Conservation (phyloP, 2,888 invertebrate species). For the Acleris emargana region DNA sequence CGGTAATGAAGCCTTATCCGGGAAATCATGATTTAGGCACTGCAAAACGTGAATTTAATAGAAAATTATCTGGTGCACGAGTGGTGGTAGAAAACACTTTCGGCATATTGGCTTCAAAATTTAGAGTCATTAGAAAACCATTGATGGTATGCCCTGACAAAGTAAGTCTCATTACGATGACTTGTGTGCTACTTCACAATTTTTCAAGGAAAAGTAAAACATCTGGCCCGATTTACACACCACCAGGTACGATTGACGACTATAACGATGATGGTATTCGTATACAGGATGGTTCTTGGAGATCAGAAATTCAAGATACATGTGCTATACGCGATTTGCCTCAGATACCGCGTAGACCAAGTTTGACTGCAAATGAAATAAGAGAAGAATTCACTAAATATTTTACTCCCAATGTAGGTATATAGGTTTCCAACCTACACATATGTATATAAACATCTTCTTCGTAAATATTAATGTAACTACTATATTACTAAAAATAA, state of each 20-base stretch:
- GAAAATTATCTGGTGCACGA: background rate
- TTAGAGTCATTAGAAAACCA: background rate
- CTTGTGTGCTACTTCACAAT: constrained; percentile 25
- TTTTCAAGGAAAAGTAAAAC: constrained; percentile 20
- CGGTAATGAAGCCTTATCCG: constrained; percentile 20
- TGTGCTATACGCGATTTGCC: too few relatives aligned
- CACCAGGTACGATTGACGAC: constrained; percentile 6
- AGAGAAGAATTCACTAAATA: too few relatives aligned
- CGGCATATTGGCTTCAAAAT: background rate
- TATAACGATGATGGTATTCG: too few relatives aligned
- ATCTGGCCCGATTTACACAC: constrained; percentile 16
- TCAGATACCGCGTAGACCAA: too few relatives aligned
- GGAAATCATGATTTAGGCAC: constrained; percentile 13
- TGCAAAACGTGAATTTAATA: constrained; percentile 12
- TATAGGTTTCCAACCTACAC: too few relatives aligned
- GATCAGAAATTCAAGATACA: too few relatives aligned
- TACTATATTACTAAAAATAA: too few relatives aligned
- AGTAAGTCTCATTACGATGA: constrained; percentile 13
- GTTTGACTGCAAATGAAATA: too few relatives aligned
- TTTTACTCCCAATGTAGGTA: too few relatives aligned
- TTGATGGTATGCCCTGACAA: constrained; percentile 2
- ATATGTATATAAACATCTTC: too few relatives aligned
- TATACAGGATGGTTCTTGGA: too few relatives aligned
- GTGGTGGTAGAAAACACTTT: constrained; percentile 5
- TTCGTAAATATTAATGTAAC: too few relatives aligned